Conservation (phyloP, 2,113 vertebrate genomes). For the Triplophysa tibetana region DNA sequence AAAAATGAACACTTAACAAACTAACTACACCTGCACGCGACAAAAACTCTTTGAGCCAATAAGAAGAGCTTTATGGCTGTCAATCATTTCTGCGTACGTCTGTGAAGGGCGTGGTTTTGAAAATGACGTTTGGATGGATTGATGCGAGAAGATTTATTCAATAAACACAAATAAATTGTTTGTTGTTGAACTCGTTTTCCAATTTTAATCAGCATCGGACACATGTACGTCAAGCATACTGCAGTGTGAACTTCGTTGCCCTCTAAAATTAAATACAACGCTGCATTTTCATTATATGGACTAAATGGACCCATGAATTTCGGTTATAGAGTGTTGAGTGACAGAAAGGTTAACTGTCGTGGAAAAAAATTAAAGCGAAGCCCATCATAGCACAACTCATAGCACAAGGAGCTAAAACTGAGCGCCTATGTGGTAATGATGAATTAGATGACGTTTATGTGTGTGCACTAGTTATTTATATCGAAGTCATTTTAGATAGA, state of each 20-base stretch:
- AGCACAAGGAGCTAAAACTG: too few species aligned
- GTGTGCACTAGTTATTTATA: constrained; percentile 29
- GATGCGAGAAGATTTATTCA: too few species aligned
- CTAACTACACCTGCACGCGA: background rate
- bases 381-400: too few species aligned
- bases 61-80: background rate
- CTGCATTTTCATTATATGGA: background rate
- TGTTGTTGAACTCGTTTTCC: too few species aligned
- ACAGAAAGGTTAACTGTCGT: too few species aligned
- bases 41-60: background rate
- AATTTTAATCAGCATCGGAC: too few species aligned
- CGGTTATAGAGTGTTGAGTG: background rate
- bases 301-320: background rate
- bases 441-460: constrained; percentile 13
- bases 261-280: too few species aligned
- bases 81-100: background rate
- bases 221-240: too few species aligned
- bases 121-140: too few species aligned
- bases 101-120: background rate
- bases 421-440: background rate
- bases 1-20: too few species aligned
- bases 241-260: too few species aligned
- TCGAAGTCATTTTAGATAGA: constrained; percentile 2
- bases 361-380: background rate
- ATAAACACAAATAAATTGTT: too few species aligned